phyloP scores from a whole-genome alignment of 2,113 vertebrate species.

The Coptodon rendalli region DNA sequence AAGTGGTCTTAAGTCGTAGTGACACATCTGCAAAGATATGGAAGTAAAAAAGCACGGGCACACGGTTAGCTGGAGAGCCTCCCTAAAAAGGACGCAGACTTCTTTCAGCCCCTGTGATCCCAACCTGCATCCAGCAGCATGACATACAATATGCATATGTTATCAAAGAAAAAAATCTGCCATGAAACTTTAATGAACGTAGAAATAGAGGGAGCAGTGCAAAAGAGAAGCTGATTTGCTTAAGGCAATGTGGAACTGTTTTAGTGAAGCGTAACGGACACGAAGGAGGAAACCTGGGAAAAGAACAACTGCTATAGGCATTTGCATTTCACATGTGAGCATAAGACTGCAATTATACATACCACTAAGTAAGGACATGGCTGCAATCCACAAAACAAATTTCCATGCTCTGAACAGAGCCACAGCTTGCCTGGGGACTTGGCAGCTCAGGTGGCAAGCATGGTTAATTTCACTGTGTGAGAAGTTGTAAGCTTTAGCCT shows the following conservation, averaged over 20 bases:
- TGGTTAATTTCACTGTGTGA: slow-evolving; percentile 46
- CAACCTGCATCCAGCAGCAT: slow-evolving; percentile 57
- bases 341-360: slow-evolving; percentile 59
- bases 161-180: slow-evolving; percentile 71
- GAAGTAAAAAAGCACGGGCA: neutral
- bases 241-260: slow-evolving; percentile 69
- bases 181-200: slow-evolving; percentile 73
- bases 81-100: neutral
- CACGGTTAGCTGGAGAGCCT: neutral
- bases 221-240: slow-evolving; percentile 61
- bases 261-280: slow-evolving; percentile 60
- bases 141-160: slow-evolving; percentile 68
- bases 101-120: slow-evolving; percentile 24
- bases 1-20: neutral
- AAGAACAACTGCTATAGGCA: slow-evolving; percentile 58
- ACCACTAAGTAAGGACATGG: slow-evolving; percentile 48
- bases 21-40: slow-evolving; percentile 17
- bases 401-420: slow-evolving; percentile 48
- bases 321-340: slow-evolving; percentile 54
- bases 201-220: slow-evolving; percentile 35
- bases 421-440: slow-evolving; percentile 40
- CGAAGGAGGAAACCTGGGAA: slow-evolving; percentile 56
- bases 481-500: slow-evolving; percentile 32
- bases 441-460: slow-evolving; percentile 53
- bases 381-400: slow-evolving; percentile 55